phyloP scores from a whole-genome alignment of 2,113 vertebrate species.

The Mustela nigripes region DNA sequence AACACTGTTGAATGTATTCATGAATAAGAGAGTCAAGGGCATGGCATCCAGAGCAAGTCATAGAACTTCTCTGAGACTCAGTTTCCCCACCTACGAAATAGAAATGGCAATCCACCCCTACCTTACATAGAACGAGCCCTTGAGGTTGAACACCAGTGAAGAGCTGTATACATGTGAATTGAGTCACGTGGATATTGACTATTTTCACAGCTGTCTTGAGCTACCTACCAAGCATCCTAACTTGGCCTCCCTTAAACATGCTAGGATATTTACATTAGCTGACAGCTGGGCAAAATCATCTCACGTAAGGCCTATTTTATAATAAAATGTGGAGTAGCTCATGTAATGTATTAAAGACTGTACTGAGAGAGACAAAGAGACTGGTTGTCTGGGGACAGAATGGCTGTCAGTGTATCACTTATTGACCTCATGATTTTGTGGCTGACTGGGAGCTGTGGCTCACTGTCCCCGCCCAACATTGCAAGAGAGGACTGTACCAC shows the following conservation, averaged over 20 bases:
- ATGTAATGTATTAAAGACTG: neutral
- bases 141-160: neutral
- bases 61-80: conserved; percentile 44
- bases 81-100: neutral
- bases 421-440: neutral
- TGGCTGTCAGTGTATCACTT: neutral
- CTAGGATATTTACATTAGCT: neutral
- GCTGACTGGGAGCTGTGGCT: neutral
- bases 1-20: neutral
- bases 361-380: neutral
- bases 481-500: neutral
- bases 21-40: neutral
- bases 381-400: neutral
- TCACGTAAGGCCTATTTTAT: neutral
- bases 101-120: neutral
- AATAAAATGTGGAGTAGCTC: neutral
- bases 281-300: neutral
- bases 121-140: neutral
- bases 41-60: neutral
- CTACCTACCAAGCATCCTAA: neutral
- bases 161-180: neutral
- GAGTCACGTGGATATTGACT: neutral
- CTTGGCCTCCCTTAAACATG: neutral
- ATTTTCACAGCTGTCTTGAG: neutral
- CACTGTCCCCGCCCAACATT: neutral